Conservation (phyloP, 2,797 vertebrate species). For the Heterohyrax brucei region DNA sequence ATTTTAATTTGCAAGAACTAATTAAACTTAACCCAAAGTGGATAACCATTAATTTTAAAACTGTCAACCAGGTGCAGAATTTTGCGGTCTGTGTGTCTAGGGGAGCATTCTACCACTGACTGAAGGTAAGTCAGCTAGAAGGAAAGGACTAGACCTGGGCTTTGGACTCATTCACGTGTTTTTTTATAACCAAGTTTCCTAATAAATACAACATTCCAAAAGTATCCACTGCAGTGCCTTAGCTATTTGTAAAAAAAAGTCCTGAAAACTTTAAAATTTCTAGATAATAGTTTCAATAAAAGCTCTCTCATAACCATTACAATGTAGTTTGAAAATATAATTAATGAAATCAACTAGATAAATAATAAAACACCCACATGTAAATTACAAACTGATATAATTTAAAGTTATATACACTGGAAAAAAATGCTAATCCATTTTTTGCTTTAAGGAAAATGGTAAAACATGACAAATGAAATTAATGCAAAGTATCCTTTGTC, state of each 20-base stretch:
- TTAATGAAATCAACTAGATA: neutral
- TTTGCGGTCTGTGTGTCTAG: neutral
- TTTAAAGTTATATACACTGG: neutral
- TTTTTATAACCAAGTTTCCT: constrained; percentile 13
- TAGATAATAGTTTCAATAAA: neutral
- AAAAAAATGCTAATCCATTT: neutral
- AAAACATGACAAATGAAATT: neutral
- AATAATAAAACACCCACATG: neutral
- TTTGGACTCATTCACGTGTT: neutral
- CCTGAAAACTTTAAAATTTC: neutral
- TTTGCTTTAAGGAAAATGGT: neutral
- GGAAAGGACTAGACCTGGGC: neutral
- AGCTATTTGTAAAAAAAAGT: constrained; percentile 7
- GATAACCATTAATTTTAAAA: neutral
- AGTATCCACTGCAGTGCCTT: neutral
- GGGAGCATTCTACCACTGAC: too few species aligned
- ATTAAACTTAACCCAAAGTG: neutral
- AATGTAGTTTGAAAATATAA: constrained; percentile 1
- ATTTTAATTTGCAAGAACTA: constrained; percentile 4
- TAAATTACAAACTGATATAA: neutral
- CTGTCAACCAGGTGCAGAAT: neutral
- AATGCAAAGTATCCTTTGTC: neutral
- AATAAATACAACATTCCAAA: neutral
- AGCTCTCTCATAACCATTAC: neutral
- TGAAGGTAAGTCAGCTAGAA: neutral